These are phyloP conservation scores for Hanleya hanleyi DNA, from an alignment of 2,888 invertebrate species.

Conservation along the genomic window DNA sequence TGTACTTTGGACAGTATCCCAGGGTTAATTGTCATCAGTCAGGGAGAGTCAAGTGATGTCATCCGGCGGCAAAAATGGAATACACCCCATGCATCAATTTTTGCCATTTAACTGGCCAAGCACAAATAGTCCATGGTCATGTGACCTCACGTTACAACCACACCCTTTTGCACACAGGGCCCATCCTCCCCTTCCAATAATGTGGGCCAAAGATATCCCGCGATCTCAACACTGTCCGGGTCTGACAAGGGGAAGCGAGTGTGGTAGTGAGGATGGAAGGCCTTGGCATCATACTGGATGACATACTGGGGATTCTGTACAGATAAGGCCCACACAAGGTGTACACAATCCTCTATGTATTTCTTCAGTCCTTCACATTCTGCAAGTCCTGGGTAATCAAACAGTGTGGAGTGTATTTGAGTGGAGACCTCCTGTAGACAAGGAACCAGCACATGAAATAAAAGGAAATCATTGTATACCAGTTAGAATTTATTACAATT, in stretches of 20 bases:
- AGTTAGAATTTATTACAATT: too few relatives aligned
- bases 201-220: slow-evolving; percentile 91
- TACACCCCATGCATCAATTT: too few relatives aligned
- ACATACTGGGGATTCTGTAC: slow-evolving; percentile 78
- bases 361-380: slow-evolving; percentile 84
- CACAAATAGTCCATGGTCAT: too few relatives aligned
- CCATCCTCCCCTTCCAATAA: slow-evolving; percentile 81
- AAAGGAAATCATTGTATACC: too few relatives aligned
- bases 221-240: slow-evolving; percentile 83
- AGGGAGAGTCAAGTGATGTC: too few relatives aligned
- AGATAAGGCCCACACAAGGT: slow-evolving; percentile 90
- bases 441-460: too few relatives aligned
- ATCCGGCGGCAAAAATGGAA: too few relatives aligned
- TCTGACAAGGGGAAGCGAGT: slow-evolving; percentile 86
- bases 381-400: slow-evolving; percentile 93
- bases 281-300: slow-evolving; percentile 77
- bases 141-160: slow-evolving; percentile 85
- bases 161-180: slow-evolving; percentile 87
- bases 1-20: too few relatives aligned
- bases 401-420: slow-evolving; percentile 90
- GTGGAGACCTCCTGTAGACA: slow-evolving; percentile 79
- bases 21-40: too few relatives aligned
- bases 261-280: slow-evolving; percentile 84
- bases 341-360: slow-evolving; percentile 87
- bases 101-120: too few relatives aligned